Percentiles rank a stretch among this genome's conserved stretches.
These are phyloP conservation scores for Trissolcus brochymenae DNA, from an alignment of 2,888 invertebrate genomes.

Conservation along the genomic window DNA sequence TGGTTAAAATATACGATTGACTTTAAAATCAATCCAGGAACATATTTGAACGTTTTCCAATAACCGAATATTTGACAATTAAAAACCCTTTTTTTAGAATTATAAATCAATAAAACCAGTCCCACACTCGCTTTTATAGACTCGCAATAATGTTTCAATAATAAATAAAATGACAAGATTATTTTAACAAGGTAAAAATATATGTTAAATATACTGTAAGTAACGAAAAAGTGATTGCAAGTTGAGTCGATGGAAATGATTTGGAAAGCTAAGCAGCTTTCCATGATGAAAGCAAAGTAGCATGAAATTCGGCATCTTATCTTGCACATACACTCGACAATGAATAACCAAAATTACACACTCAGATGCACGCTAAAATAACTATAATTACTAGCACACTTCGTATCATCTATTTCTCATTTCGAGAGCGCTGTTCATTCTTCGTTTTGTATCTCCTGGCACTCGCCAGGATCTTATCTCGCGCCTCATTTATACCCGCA, in stretches of 20 bases:
- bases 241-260: neutral
- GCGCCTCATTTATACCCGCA: slow-evolving; percentile 46
- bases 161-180: too few species aligned
- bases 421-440: neutral
- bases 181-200: neutral
- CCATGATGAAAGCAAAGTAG: neutral
- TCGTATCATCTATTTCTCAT: slow-evolving; percentile 5
- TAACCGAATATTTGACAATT: too few species aligned
- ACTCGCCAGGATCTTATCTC: slow-evolving; percentile 36
- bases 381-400: neutral
- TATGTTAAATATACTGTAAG: neutral
- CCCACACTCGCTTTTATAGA: too few species aligned
- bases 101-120: too few species aligned
- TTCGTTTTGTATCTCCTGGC: slow-evolving; percentile 4
- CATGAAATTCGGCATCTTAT: neutral
- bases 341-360: neutral
- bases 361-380: slow-evolving; percentile 2
- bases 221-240: neutral
- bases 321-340: neutral
- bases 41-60: too few species aligned
- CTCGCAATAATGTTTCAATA: too few species aligned
- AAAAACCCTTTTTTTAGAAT: too few species aligned
- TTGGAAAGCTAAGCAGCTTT: neutral
- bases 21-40: too few species aligned
- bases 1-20: too few species aligned